These are phyloP conservation scores for Ciona savignyi DNA, from an alignment of 23 tunicate species.

Conservation along the genomic window DNA sequence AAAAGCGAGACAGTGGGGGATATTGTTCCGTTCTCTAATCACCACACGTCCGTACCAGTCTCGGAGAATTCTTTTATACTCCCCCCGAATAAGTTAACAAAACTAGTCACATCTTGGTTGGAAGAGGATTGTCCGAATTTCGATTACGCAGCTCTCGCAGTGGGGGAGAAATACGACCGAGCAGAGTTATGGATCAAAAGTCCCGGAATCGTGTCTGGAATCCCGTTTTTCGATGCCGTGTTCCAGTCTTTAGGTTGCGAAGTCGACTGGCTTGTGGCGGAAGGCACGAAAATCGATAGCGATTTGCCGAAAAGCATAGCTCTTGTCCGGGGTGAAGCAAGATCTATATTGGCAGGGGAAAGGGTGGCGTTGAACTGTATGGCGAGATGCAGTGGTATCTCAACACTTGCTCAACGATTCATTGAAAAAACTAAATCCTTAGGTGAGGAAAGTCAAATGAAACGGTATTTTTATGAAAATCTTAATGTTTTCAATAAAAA, in stretches of 20 bases:
- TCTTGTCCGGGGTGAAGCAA: not conserved
- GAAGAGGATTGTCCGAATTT: conserved; percentile 55
- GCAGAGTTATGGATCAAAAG: conserved; percentile 51
- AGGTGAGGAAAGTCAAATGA: too few species aligned
- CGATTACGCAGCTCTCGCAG: conserved; percentile 52
- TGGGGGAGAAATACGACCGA: conserved; percentile 19
- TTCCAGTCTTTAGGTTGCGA: conserved; percentile 37
- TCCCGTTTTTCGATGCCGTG: conserved; percentile 58
- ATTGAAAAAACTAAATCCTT: not conserved
- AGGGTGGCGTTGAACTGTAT: conserved; percentile 58
- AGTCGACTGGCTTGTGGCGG: not conserved
- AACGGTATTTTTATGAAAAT: too few species aligned
- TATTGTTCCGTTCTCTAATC: not conserved
- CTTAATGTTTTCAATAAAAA: too few species aligned
- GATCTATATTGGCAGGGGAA: conserved; percentile 49
- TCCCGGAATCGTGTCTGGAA: conserved; percentile 42
- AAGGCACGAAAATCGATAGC: not conserved
- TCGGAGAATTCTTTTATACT: conserved; percentile 3
- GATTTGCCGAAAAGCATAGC: conserved; percentile 1
- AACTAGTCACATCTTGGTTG: conserved; percentile 33
- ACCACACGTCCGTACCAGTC: not conserved
- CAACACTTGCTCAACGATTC: conserved; percentile 9
- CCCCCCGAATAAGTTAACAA: conserved; percentile 11
- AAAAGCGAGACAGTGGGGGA: not conserved
- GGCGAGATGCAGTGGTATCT: conserved; percentile 54